Base-by-base conservation (phyloP, 2,797 vertebrate species). In the Sphenodon punctatus region DNA sequence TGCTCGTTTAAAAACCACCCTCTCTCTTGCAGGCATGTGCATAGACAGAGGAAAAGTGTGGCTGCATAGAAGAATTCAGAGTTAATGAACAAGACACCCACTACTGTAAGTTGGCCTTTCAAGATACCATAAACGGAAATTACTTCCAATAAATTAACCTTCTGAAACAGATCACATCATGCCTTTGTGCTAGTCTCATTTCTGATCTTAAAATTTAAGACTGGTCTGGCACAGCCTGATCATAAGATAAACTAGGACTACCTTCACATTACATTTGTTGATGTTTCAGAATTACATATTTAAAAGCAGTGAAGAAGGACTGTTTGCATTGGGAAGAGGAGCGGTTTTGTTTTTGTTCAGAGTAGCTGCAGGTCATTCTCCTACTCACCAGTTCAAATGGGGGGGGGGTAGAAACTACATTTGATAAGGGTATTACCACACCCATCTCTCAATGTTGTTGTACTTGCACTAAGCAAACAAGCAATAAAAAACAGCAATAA, bases 221-320 rank as follows among this genome's bases (percentile, higher is more conserved):
- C 14, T 25, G 39, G n/a, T n/a, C 34, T 53, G 10, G 22, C 27
- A 38, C 15, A 61, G 42, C 3, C 0, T 17, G 38, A 13, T 61
- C 11, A 27, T 27, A 56, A 82, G 0, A 0, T 15, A 51, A 46
- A 32, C 55, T 7, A 46, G 48, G 59, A 20, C 7, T 25, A 15
- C 12, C 15, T 27, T 48, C 51, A 8, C 5, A 43, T 1, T 12
- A 8, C 8, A 23, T 1, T 59, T 15, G 41, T 34, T 32, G 78
- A 78, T 22, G 5, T 25, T 27, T n/a, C 49, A 58, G 23, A 45
- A 22, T 14, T 70, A 14, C 39, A 64, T 43, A 36, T 2, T 5
- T 36, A 5, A 82, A 73, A 77, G 5, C 0, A 80, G 30, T 23
- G 78, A 82, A 75, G 3, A 9, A 5, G 0, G 43, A 70, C n/a